A percentile compares a stretch with the other conserved stretches of the same genome.
phyloP scores from a whole-genome alignment of 2,797 vertebrate species.

The Ctenosaura bakeri region DNA sequence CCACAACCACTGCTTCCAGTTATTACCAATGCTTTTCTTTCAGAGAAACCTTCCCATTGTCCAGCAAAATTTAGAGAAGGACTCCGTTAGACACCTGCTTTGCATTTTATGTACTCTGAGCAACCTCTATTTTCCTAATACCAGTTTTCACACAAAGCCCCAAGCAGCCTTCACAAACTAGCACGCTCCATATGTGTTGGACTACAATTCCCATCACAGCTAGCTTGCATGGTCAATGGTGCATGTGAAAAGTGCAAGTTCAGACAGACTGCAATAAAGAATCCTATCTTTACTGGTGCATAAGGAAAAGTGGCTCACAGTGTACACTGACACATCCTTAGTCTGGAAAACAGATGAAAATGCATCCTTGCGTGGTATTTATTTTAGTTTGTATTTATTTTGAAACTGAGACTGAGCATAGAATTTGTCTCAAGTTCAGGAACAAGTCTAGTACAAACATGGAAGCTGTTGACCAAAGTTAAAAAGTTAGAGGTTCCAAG shows the following conservation, averaged over 20 bases:
- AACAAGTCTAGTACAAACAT: constrained; percentile 19
- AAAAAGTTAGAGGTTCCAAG: constrained; percentile 2
- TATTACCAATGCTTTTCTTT: too few species aligned
- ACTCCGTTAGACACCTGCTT: too few species aligned
- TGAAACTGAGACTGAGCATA: background rate
- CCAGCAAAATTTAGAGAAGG: background rate
- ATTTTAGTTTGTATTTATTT: constrained; percentile 41
- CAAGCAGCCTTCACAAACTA: background rate
- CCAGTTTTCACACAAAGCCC: background rate
- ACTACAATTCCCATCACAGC: background rate
- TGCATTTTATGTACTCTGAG: background rate
- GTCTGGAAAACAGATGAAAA: constrained; percentile 12
- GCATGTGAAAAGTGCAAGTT: background rate
- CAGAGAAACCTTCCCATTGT: background rate
- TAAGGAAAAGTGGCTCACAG: constrained; percentile 1
- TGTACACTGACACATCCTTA: background rate
- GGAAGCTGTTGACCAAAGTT: constrained; percentile 4
- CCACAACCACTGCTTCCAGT: too few species aligned
- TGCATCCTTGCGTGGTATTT: constrained; percentile 11
- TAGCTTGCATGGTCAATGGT: background rate
- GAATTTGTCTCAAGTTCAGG: constrained; percentile 1
- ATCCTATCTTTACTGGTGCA: background rate
- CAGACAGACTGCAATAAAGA: background rate
- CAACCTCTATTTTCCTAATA: too few species aligned
- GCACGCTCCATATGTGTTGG: background rate